Evolutionary conservation across 2,888 invertebrate genomes (phyloP).

Genomic region (Meiosimyza decipiens): DNA sequence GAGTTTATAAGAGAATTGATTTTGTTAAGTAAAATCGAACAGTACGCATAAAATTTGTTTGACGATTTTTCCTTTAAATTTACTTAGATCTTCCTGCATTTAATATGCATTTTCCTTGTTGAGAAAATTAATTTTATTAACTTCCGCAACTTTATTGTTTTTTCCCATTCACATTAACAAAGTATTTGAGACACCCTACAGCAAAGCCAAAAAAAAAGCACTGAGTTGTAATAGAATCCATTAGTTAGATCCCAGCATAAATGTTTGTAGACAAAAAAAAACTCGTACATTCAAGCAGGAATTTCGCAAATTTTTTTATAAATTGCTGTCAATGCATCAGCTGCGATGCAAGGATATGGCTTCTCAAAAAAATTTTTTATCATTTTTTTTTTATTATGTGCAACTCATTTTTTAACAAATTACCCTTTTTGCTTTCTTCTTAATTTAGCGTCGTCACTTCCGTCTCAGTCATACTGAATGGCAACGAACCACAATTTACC

Average conservation of each 20-base stretch:
- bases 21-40: no score
- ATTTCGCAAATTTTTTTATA: conserved; percentile 10
- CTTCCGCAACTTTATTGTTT: no score
- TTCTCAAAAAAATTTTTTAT: conserved; percentile 32
- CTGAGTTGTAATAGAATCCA: conserved; percentile 36
- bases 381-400: conserved; percentile 14
- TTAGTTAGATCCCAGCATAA: conserved; percentile 25
- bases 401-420: conserved; percentile 26
- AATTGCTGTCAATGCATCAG: conserved; percentile 28
- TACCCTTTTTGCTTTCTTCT: conserved; percentile 38
- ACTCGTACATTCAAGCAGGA: background rate
- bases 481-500: conserved; percentile 70
- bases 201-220: conserved; percentile 18
- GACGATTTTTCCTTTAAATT: no score
- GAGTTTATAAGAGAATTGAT: no score
- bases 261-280: background rate
- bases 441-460: conserved; percentile 73
- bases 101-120: no score
- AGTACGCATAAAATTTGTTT: no score
- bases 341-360: conserved; percentile 8
- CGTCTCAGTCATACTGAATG: conserved; percentile 73
- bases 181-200: background rate
- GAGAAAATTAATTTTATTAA: no score
- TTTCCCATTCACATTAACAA: background rate
- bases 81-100: no score